These are phyloP conservation scores for Pionites leucogaster DNA, from an alignment of 2,113 vertebrate genomes.

Conservation along the genomic window DNA sequence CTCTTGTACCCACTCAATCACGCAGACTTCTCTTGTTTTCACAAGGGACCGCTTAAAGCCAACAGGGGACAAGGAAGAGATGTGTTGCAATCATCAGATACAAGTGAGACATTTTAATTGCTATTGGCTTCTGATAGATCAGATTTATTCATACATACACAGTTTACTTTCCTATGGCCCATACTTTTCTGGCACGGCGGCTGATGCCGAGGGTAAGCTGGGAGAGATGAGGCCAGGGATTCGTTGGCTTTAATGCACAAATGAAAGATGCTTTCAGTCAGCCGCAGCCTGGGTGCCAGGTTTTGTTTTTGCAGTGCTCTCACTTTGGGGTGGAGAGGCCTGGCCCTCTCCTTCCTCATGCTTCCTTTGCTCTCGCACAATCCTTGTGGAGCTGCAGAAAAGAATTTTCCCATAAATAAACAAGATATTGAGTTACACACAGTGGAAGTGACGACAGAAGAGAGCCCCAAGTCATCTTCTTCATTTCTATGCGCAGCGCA, in stretches of 20 bases:
- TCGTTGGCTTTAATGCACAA: not conserved
- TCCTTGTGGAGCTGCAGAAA: conserved; percentile 70
- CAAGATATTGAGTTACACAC: conserved; percentile 77
- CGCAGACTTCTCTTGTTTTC: not conserved
- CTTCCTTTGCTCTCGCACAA: conserved; percentile 37
- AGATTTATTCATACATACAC: not conserved
- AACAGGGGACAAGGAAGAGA: not conserved
- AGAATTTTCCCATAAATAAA: conserved; percentile 82
- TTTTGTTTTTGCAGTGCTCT: conserved; percentile 48
- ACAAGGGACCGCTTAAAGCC: not conserved
- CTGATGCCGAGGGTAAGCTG: not conserved
- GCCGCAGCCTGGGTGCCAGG: conserved; percentile 10
- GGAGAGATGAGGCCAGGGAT: conserved; percentile 10
- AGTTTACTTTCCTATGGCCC: conserved; percentile 32
- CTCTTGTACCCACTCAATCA: not conserved
- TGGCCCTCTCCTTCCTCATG: conserved; percentile 41
- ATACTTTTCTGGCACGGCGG: not conserved
- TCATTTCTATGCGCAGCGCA: conserved; percentile 64
- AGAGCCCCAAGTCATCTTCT: conserved; percentile 73
- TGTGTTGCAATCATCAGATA: not conserved
- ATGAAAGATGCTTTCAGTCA: conserved; percentile 42
- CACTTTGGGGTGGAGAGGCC: not conserved
- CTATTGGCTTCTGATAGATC: not conserved
- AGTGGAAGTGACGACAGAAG: conserved; percentile 76
- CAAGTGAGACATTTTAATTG: not conserved